Percentiles rank a stretch among this genome's conserved stretches.
phyloP scores from a whole-genome alignment of 2,113 vertebrate genomes.

The Cyprinodon variegatus region DNA sequence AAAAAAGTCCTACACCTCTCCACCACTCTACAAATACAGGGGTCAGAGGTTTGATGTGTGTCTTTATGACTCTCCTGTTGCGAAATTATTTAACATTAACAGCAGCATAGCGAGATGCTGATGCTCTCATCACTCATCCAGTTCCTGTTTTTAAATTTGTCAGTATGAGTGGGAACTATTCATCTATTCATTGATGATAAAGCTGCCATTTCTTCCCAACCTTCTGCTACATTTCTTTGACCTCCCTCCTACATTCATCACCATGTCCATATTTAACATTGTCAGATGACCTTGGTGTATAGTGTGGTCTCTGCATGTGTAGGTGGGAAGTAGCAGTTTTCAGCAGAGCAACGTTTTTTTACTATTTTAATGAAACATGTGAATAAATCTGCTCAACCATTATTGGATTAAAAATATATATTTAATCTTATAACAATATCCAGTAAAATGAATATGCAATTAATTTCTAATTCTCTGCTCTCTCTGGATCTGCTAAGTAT shows the following conservation, averaged over 20 bases:
- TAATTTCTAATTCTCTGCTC: conserved; percentile 10
- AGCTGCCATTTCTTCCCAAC: conserved; percentile 13
- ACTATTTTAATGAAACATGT: conserved; percentile 38
- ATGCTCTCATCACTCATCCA: not conserved
- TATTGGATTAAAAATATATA: conserved; percentile 7
- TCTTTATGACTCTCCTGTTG: not conserved
- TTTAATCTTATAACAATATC: not conserved
- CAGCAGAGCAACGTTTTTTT: conserved; percentile 23
- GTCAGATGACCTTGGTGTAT: conserved; percentile 33
- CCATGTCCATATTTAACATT: conserved; percentile 36
- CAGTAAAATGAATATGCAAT: not conserved
- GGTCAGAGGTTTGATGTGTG: not conserved
- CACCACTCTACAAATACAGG: not conserved
- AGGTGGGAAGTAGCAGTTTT: conserved; percentile 41
- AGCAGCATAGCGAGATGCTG: not conserved
- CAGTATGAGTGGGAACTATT: conserved; percentile 18
- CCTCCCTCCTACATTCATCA: conserved; percentile 54
- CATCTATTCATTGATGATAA: conserved; percentile 37
- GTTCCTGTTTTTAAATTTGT: not conserved
- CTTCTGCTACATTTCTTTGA: conserved; percentile 35
- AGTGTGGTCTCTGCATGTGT: conserved; percentile 31
- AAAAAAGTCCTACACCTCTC: conserved; percentile 7
- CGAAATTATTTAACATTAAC: not conserved
- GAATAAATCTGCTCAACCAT: conserved; percentile 22
- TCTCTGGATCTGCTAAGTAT: not conserved